Evolutionary conservation across 2,888 invertebrate genomes (phyloP).

Genomic region (Ornithoptera alexandrae): DNA sequence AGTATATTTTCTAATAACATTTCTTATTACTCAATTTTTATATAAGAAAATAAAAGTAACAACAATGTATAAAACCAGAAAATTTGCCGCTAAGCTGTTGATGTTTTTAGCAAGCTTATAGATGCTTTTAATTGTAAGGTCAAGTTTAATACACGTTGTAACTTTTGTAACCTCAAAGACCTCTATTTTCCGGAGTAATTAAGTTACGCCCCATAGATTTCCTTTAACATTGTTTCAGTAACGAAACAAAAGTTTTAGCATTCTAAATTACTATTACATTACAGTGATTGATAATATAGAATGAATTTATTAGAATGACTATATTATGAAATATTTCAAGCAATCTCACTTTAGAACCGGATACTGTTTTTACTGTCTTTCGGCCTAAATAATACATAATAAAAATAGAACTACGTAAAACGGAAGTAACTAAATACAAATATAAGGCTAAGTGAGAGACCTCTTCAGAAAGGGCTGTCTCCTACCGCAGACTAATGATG

Average conservation of each 20-base stretch:
- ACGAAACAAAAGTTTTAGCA: neutral
- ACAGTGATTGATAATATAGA: no score
- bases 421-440: no score
- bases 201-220: neutral
- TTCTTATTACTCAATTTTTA: neutral
- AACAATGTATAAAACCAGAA: neutral
- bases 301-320: no score
- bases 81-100: neutral
- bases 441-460: no score
- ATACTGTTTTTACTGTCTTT: no score
- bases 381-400: no score
- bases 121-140: neutral
- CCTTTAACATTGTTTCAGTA: neutral
- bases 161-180: neutral
- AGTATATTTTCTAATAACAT: neutral
- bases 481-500: neutral
- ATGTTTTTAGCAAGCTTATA: neutral
- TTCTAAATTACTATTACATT: neutral
- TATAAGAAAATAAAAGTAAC: neutral
- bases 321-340: no score
- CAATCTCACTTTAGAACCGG: no score
- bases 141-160: slow-evolving; percentile 2
- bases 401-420: no score
- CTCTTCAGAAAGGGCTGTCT: neutral
- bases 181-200: neutral